phyloP scores from a whole-genome alignment of 1,140 invertebrate genomes.

The Drosophila parvula region DNA sequence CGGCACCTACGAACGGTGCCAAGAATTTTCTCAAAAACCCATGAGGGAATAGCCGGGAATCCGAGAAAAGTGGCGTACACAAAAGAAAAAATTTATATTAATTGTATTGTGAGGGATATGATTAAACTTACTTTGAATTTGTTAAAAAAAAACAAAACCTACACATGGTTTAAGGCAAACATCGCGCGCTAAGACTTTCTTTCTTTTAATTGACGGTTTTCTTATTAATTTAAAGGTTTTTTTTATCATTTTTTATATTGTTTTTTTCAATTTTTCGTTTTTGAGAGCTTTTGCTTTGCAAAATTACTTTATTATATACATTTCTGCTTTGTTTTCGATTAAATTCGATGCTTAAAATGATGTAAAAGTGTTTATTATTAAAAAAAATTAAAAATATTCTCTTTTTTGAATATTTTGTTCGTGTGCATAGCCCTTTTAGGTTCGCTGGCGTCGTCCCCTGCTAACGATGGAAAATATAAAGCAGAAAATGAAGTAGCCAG shows the following conservation, averaged over 20 bases:
- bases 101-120: not conserved
- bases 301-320: too few species aligned
- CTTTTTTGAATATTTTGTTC: not conserved
- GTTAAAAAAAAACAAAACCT: too few species aligned
- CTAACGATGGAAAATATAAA: conserved; percentile 70
- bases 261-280: too few species aligned
- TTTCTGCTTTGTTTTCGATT: too few species aligned
- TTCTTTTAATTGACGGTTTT: not conserved
- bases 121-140: not conserved
- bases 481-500: conserved; percentile 73
- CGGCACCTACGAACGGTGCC: conserved; percentile 52
- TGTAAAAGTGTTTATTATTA: not conserved
- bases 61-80: not conserved
- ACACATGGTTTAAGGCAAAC: too few species aligned
- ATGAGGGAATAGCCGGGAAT: conserved; percentile 7
- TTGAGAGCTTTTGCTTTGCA: too few species aligned
- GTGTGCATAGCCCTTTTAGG: conserved; percentile 5
- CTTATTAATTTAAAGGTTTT: too few species aligned
- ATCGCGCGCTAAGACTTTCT: too few species aligned
- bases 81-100: not conserved
- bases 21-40: conserved; percentile 43
- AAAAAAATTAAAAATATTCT: too few species aligned
- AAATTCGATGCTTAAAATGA: too few species aligned
- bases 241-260: not conserved
- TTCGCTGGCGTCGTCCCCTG: conserved; percentile 46